Base-by-base conservation (phyloP, 2,888 invertebrate species). In the Rhamnusium bicolor region DNA sequence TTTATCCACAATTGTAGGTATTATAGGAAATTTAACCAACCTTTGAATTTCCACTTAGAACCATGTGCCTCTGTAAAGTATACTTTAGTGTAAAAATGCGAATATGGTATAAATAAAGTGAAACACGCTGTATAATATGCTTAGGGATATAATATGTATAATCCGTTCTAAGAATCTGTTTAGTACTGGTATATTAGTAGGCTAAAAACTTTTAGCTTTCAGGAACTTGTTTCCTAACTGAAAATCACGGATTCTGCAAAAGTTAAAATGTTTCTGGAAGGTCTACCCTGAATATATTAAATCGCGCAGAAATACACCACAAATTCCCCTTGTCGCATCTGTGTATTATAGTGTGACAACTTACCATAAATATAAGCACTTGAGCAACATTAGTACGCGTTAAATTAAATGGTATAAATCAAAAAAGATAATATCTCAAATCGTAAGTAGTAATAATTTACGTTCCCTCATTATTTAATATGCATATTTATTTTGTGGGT, bases 401-500 rank as follows among this genome's bases (percentile, higher is more conserved):
- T 40, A n/a, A 40, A 40, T 40, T 40, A 40, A 40, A 40, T 40
- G 40, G 14, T 32, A 58, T 58, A 29, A 58, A 58, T 58, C 27
- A 58, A 32, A 29, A 32, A 29, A 58, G 58, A 40, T 61, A 12
- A 61, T 40, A 61, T 16, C 61, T n/a, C 19, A 21, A 47, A 14
- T 62, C 5, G 46, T 40, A 40, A 40, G 40, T 40, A n/a, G 40
- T n/a, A n/a, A 40, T 40, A 40, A 40, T 40, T 40, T 40, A 14
- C 40, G 40, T 14, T 4, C 61, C n/a, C 27, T 46, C 21, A 62
- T 19, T 46, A 47, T 62, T 62, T 24, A 62, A 62, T 62, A 62
- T 24, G 61, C 46, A 47, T 62, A 62, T 62, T 62, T 61, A 18
- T 27, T 21, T 46, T 40, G 47, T 47, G 61, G 61, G 40, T 40